A percentile compares a stretch with the other conserved stretches of the same genome.
Evolutionary conservation across 2,888 invertebrate genomes (phyloP).

Genomic region (Camptogramma bilineatum): DNA sequence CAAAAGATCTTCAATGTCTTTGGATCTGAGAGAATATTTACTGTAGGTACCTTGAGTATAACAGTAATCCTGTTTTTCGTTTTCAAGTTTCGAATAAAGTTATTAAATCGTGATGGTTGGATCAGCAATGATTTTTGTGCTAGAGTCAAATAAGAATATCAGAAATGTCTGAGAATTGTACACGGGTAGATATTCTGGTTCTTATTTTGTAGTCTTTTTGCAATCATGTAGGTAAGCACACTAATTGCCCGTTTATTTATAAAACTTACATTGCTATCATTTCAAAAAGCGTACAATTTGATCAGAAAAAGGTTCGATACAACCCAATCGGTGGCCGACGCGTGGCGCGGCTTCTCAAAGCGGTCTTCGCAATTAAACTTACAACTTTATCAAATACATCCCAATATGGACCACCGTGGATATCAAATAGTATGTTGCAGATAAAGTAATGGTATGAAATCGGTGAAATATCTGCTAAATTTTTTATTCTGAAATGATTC

Average conservation of each 20-base stretch:
- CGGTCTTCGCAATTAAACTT: slow-evolving; percentile 80
- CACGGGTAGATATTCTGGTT: not conserved
- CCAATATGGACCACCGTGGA: slow-evolving; percentile 76
- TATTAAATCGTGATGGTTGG: no score
- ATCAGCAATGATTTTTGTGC: not conserved
- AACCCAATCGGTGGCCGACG: slow-evolving; percentile 37
- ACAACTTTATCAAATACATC: slow-evolving; percentile 81
- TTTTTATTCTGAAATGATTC: no score
- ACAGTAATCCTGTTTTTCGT: no score
- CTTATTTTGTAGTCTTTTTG: slow-evolving; percentile 10
- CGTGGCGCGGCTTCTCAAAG: slow-evolving; percentile 76
- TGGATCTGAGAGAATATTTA: no score
- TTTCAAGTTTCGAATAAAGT: no score
- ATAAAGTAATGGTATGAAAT: not conserved
- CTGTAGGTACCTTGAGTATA: no score
- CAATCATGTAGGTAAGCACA: slow-evolving; percentile 8
- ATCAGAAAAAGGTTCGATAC: not conserved
- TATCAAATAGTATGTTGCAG: slow-evolving; percentile 57
- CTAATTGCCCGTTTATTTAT: slow-evolving; percentile 27
- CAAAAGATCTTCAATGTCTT: no score
- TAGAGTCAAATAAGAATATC: not conserved
- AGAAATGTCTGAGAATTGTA: not conserved
- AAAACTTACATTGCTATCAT: slow-evolving; percentile 23
- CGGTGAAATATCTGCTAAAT: no score
- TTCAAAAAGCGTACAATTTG: slow-evolving; percentile 14